Evolutionary conservation across 2,888 invertebrate species (phyloP).

Genomic region (Nasonia oneida): DNA sequence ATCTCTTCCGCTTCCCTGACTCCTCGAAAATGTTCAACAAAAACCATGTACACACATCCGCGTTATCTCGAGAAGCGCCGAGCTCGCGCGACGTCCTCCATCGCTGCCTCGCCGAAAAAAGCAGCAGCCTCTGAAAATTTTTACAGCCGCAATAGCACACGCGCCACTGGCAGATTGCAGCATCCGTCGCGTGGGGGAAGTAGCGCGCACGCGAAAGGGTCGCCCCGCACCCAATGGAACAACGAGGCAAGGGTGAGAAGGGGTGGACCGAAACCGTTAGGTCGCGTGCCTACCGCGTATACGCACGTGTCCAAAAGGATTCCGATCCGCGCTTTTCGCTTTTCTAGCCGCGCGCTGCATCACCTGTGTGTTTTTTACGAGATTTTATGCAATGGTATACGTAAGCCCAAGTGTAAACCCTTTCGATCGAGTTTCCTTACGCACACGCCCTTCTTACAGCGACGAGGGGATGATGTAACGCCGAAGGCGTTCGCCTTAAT

Average conservation of each 20-base stretch:
- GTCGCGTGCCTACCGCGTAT: slow-evolving; percentile 77
- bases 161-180: slow-evolving; percentile 49
- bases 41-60: neutral
- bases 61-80: neutral
- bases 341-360: slow-evolving; percentile 1
- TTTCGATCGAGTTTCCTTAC: slow-evolving; percentile 29
- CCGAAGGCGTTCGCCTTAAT: neutral
- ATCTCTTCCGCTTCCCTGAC: slow-evolving; percentile 15
- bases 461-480: slow-evolving; percentile 6
- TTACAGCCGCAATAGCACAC: slow-evolving; percentile 31
- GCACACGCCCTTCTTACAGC: slow-evolving; percentile 3
- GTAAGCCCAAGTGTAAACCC: slow-evolving; percentile 47
- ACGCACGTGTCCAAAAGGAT: slow-evolving; percentile 16
- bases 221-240: slow-evolving; percentile 71
- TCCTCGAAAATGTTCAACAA: neutral
- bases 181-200: slow-evolving; percentile 28
- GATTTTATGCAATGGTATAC: slow-evolving; percentile 22
- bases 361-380: slow-evolving; percentile 52
- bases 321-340: neutral
- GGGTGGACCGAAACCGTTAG: slow-evolving; percentile 78
- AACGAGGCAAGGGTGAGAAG: slow-evolving; percentile 74
- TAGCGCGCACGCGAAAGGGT: slow-evolving; percentile 37
- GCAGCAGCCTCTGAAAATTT: slow-evolving; percentile 1
- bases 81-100: neutral
- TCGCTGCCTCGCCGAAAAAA: slow-evolving; percentile 21